phyloP scores from a whole-genome alignment of 1,140 invertebrate genomes.

The Chelonus insularis region DNA sequence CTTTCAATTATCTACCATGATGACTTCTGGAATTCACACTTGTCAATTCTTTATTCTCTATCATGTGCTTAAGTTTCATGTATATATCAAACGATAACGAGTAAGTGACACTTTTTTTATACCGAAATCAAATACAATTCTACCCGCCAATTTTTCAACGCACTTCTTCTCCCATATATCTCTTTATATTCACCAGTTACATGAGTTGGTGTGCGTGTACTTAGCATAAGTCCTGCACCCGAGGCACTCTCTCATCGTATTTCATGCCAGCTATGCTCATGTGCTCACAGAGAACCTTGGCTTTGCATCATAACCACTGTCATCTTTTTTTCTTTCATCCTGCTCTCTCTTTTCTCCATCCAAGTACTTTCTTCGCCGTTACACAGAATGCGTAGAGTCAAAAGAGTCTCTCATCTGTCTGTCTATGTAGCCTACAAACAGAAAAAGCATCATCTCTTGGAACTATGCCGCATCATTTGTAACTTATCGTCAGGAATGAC shows the following conservation, averaged over 20 bases:
- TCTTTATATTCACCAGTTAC: not conserved
- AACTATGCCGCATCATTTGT: conserved; percentile 28
- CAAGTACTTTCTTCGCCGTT: not conserved
- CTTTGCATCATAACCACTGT: conserved; percentile 35
- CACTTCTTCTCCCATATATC: not conserved
- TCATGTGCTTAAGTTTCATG: too few relatives aligned
- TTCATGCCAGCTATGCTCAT: conserved; percentile 43
- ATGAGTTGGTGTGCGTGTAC: conserved; percentile 39
- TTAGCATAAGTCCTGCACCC: conserved; percentile 54
- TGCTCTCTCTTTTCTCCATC: conserved; percentile 5
- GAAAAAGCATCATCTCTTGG: conserved; percentile 15
- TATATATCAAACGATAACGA: too few relatives aligned
- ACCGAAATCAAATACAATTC: not conserved
- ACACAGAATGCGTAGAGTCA: not conserved
- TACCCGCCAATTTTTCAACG: not conserved
- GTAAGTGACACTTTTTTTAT: not conserved
- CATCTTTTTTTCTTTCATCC: conserved; percentile 11
- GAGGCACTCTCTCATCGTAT: conserved; percentile 55
- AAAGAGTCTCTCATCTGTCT: not conserved
- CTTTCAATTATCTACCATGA: conserved; percentile 20
- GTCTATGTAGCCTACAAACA: not conserved
- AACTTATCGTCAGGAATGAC: conserved; percentile 37
- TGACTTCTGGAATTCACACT: conserved; percentile 2
- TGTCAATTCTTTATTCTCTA: not conserved
- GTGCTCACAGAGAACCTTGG: conserved; percentile 24